These are phyloP conservation scores for Catostylus mosaicus DNA, from an alignment of 30 jellyfish, hydroid and myxozoan species.

Conservation along the genomic window DNA sequence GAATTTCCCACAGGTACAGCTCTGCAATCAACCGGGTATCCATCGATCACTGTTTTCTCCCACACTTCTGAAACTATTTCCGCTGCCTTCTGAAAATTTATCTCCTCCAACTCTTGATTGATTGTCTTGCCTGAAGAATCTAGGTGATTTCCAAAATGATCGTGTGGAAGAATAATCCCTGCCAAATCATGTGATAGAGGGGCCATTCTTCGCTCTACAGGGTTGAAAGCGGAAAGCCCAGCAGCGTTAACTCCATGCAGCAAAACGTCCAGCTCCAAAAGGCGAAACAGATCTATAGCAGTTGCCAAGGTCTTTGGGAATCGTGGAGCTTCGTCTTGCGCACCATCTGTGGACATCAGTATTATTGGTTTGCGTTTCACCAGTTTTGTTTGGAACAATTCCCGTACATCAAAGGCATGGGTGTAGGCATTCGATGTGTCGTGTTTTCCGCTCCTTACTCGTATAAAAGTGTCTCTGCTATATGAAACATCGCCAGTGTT, in stretches of 20 bases:
- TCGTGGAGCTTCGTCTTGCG: background rate
- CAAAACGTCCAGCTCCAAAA: slow-evolving; percentile 15
- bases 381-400: background rate
- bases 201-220: slow-evolving; percentile 43
- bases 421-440: slow-evolving; percentile 49
- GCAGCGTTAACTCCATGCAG: slow-evolving; percentile 60
- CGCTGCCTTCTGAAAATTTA: background rate
- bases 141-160: slow-evolving; percentile 45
- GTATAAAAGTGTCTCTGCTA: slow-evolving; percentile 33
- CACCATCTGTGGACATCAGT: background rate
- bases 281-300: background rate
- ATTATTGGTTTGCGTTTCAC: background rate
- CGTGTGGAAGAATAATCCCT: slow-evolving; percentile 52
- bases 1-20: background rate
- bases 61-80: background rate
- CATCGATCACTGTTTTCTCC: background rate
- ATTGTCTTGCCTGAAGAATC: background rate
- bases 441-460: slow-evolving; percentile 58
- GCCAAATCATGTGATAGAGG: slow-evolving; percentile 55
- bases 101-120: background rate
- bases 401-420: slow-evolving; percentile 54
- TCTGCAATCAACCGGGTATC: background rate
- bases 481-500: slow-evolving; percentile 8
- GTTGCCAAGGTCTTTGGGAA: background rate
- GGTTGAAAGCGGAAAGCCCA: slow-evolving; percentile 59